A percentile compares a stretch with the other conserved stretches of the same genome.
phyloP scores from a whole-genome alignment of 2,113 vertebrate species.

The Saimiri boliviensis region DNA sequence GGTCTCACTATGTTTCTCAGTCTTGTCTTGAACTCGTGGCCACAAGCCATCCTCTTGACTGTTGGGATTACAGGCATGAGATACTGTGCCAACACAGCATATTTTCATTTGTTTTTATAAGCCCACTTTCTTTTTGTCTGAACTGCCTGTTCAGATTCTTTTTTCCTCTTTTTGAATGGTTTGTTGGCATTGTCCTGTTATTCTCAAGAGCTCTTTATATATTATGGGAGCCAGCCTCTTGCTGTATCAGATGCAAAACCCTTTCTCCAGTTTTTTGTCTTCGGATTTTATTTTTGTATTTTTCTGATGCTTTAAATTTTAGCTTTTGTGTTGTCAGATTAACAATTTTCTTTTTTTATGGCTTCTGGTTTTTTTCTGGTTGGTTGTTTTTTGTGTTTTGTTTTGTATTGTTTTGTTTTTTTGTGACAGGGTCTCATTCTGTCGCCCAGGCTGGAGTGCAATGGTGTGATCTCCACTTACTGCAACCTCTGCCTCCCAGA shows the following conservation, averaged over 20 bases:
- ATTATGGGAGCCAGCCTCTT: not conserved
- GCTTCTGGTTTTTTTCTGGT: not conserved
- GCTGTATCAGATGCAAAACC: not conserved
- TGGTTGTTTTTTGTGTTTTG: too few species aligned
- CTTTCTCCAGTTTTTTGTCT: not conserved
- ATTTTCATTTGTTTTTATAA: conserved; percentile 31
- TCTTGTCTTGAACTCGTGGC: too few species aligned
- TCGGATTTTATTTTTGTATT: conserved; percentile 24
- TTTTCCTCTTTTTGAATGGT: not conserved
- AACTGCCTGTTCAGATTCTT: not conserved
- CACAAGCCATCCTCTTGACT: too few species aligned
- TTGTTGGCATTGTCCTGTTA: conserved; percentile 1
- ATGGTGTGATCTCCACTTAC: too few species aligned
- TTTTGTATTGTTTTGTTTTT: too few species aligned
- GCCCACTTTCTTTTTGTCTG: not conserved
- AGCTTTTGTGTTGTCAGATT: not conserved
- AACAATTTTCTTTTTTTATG: not conserved
- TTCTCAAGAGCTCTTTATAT: conserved; percentile 35
- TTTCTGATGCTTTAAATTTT: conserved; percentile 14
- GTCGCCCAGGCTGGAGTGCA: too few species aligned
- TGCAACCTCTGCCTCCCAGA: too few species aligned
- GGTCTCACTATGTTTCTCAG: too few species aligned
- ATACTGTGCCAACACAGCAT: not conserved
- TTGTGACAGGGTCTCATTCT: too few species aligned
- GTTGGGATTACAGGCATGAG: too few species aligned